Base-by-base conservation (phyloP, 2,797 vertebrate genomes). In the Galaxias olidus region DNA sequence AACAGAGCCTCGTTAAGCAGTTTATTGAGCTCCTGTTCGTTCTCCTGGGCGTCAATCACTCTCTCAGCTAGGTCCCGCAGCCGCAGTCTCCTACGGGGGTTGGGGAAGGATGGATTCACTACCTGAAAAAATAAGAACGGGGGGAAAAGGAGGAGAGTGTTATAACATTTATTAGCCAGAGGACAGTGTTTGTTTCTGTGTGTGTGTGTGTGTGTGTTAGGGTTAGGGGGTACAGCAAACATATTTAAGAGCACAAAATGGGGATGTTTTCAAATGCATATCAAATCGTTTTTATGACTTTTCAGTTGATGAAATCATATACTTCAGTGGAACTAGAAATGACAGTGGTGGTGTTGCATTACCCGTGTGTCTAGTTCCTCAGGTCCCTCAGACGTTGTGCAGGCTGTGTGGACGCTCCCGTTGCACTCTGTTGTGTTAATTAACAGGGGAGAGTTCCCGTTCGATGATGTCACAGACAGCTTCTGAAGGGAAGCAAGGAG, bases 21-120 rank as follows among this genome's bases (percentile, higher is more conserved):
- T 62, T 96, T 95, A 86, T 98, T 98, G 61, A 98, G 93, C 78
- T 98, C 96, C 46, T 95, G 95, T 63, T 98, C 96, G 0, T 98
- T 96, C 86, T 98, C 94, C 0, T 96, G 96, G 48, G 95, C 95
- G 0, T 97, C 96, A 0, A 95, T 94, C 72, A 97, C 96, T 0
- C 95, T 83, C 76, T 97, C 96, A 0, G 96, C 95, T 82, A 98
- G 80, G 80, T 97, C 96, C 51, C 94, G 88, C 20, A 98, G 87
- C 4, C 95, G 93, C 65, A 97, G 87, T 14, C 96, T 90, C 48
- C 95, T 89, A 14, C 94, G 94, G 0, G 96, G 96, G 84, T 98
- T 98, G 45, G 96, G 96, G 53, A 98, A 98, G 0, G 96, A 96
- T 0, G 96, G 96, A 64, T 97, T 97, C 75, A 95, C 95, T 0